These are phyloP conservation scores for Lagodon rhomboides DNA, from an alignment of 2,797 vertebrate species.

Conservation along the genomic window DNA sequence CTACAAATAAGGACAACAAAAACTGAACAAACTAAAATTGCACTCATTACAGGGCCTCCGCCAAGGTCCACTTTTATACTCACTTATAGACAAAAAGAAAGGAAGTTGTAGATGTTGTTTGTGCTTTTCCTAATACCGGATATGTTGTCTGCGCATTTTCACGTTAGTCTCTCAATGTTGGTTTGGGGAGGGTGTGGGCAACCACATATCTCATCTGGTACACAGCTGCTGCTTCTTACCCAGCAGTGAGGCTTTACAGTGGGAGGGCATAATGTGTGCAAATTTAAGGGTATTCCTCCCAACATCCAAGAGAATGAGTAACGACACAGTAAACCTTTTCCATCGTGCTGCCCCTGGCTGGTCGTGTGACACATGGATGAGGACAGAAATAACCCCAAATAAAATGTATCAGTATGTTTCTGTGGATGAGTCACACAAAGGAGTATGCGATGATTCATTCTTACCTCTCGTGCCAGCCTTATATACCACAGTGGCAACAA, in stretches of 20 bases:
- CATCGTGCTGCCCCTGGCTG: constrained; percentile 11
- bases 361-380: constrained; percentile 39
- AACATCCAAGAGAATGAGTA: constrained; percentile 26
- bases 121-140: background rate
- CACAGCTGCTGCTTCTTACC: constrained; percentile 30
- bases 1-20: too few species aligned
- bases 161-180: background rate
- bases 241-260: background rate
- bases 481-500: constrained; percentile 12
- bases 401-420: background rate
- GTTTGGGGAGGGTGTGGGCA: background rate
- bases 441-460: constrained; percentile 42
- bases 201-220: constrained; percentile 29
- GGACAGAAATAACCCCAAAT: constrained; percentile 32
- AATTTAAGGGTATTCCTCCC: constrained; percentile 24
- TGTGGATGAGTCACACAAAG: constrained; percentile 1
- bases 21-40: too few species aligned
- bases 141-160: background rate
- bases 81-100: too few species aligned
- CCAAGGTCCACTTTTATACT: too few species aligned
- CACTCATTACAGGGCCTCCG: too few species aligned
- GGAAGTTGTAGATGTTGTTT: background rate
- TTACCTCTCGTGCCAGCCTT: constrained; percentile 7
- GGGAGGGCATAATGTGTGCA: background rate
- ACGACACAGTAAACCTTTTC: constrained; percentile 22